These are phyloP conservation scores for Sebastes hopkinsi DNA, from an alignment of 2,797 vertebrate genomes.

Conservation along the genomic window DNA sequence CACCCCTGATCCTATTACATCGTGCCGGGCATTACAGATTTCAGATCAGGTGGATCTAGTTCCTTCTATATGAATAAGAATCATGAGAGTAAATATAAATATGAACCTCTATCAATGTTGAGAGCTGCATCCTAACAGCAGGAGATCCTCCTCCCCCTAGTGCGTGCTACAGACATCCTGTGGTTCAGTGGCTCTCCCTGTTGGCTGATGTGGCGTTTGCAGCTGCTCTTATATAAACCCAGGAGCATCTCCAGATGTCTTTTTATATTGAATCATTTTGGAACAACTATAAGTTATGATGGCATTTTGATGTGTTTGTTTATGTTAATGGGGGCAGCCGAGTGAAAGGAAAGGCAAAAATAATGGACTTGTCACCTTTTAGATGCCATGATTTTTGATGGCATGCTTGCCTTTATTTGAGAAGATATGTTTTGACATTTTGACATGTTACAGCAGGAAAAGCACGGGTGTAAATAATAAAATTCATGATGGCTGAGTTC, in stretches of 20 bases:
- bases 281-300: background rate
- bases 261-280: background rate
- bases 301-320: background rate
- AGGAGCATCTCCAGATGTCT: background rate
- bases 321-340: background rate
- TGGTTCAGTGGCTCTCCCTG: conserved; percentile 60
- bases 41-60: conserved; percentile 52
- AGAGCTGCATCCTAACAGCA: background rate
- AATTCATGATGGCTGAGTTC: background rate
- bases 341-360: background rate
- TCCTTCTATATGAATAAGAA: conserved; percentile 21
- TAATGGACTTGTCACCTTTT: background rate
- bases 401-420: background rate
- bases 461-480: background rate
- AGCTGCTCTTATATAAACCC: background rate
- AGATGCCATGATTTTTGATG: background rate
- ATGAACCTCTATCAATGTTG: conserved; percentile 26
- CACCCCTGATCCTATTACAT: conserved; percentile 83
- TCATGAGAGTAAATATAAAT: conserved; percentile 26
- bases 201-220: conserved; percentile 40
- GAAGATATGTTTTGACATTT: background rate
- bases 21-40: conserved; percentile 45
- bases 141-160: background rate
- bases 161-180: background rate
- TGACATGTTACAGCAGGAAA: background rate